phyloP scores from a whole-genome alignment of 2,797 vertebrate species.

The Tympanoctomys barrerae region DNA sequence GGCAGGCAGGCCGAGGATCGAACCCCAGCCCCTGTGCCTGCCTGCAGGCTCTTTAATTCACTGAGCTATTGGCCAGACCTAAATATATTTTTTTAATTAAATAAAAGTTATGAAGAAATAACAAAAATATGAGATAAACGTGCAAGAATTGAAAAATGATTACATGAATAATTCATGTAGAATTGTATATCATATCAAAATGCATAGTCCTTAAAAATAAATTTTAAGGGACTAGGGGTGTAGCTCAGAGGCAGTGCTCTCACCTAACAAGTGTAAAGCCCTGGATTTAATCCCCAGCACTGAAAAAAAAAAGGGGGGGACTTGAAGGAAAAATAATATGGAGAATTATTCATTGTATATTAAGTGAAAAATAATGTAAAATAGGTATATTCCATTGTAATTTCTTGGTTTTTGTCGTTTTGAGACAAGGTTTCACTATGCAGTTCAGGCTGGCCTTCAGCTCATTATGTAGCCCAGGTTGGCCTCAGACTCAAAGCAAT shows the following conservation, averaged over 20 bases:
- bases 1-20: too few species aligned
- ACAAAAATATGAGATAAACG: slow-evolving; percentile 38
- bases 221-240: background rate
- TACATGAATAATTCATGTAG: slow-evolving; percentile 1
- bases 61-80: too few species aligned
- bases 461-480: too few species aligned
- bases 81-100: background rate
- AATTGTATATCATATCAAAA: background rate
- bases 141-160: background rate
- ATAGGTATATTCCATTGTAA: background rate
- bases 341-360: background rate
- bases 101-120: background rate
- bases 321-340: background rate
- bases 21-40: too few species aligned
- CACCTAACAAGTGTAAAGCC: background rate
- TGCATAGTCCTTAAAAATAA: slow-evolving; percentile 1
- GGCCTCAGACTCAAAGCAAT: too few species aligned
- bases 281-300: background rate
- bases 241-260: background rate
- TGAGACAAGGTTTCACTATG: too few species aligned
- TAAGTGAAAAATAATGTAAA: background rate
- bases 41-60: too few species aligned
- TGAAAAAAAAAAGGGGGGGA: background rate
- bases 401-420: background rate
- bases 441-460: too few species aligned